A percentile compares a stretch with the other conserved stretches of the same genome.
Evolutionary conservation across 2,113 vertebrate species (phyloP).

Genomic region (Odocoileus virginianus): DNA sequence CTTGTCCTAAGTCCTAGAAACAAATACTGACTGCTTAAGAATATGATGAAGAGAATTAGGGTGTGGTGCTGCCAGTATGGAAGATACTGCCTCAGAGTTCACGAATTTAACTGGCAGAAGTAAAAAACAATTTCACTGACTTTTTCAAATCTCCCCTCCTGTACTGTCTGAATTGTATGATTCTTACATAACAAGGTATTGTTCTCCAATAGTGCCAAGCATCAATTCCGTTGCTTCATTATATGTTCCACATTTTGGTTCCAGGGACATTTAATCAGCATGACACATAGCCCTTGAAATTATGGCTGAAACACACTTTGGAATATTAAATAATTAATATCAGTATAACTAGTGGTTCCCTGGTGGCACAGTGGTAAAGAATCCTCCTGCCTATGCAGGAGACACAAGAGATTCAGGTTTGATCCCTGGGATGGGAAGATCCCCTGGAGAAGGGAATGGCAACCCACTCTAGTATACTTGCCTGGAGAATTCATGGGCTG

Average conservation of each 20-base stretch:
- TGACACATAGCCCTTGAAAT: background rate
- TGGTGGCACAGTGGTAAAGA: background rate
- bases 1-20: background rate
- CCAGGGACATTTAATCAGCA: background rate
- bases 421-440: background rate
- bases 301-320: background rate
- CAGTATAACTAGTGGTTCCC: background rate
- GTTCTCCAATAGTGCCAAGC: background rate
- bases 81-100: background rate
- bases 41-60: background rate
- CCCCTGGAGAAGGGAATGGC: background rate
- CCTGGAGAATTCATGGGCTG: background rate
- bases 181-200: background rate
- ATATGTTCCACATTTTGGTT: background rate
- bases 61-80: rapidly evolving
- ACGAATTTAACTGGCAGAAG: background rate
- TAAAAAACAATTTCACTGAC: background rate
- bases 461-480: background rate
- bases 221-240: background rate
- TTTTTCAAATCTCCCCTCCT: background rate
- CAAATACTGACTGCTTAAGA: background rate
- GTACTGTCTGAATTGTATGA: background rate
- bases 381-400: background rate
- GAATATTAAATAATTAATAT: background rate
- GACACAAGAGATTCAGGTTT: background rate